Evolutionary conservation across 2,113 vertebrate species (phyloP), one percentile per base, ranked within the genome.

Genomic region (Phalacrocorax brasilianus): DNA sequence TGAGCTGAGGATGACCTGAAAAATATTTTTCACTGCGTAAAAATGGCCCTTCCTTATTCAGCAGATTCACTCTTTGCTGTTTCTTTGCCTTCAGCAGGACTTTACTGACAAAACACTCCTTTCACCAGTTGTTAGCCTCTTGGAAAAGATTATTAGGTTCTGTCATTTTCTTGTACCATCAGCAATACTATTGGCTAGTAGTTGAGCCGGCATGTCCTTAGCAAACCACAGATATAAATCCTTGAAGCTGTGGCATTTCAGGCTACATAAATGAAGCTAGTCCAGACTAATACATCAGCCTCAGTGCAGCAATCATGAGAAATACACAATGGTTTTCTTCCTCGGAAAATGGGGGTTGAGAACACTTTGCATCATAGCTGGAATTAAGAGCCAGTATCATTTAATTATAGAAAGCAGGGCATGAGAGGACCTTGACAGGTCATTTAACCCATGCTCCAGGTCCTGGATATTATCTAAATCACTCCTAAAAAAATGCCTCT

Each of bases 401-500:
- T 87, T 91, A 85, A 85, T 85, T 95, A 71, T 55, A 95, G 81
- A 87, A 95, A 66, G 11, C 19, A 91, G 42, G 47, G 33, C 66
- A 87, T 26, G 33, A 93, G 11, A 81, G 9, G 14, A 87, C 77
- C 50, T 77, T 77, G 59, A 49, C 27, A 86, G 42, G 65, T 88
- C 66, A 50, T 50, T 85, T 68, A 93, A 55, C 18, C 26, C n/a
- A 47, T 52, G n/a, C 14, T 67, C 15, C 7, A 5, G 56, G n/a
- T 63, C 47, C 76, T 89, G n/a, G 9, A 50, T 95, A 61, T 71
- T 66, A 44, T 44, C 44, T 81, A 82, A 91, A 82, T 71, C 28
- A 77, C 38, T 75, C 47, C 47, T 71, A 71, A 86, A 86, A 91
- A 47, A 81, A 35, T 17, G 1, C 6, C 3, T 86, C 30, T 56